Evolutionary conservation across 2,888 invertebrate species (phyloP), one percentile per base, ranked within the genome.

Genomic region (Phortica okadai): DNA sequence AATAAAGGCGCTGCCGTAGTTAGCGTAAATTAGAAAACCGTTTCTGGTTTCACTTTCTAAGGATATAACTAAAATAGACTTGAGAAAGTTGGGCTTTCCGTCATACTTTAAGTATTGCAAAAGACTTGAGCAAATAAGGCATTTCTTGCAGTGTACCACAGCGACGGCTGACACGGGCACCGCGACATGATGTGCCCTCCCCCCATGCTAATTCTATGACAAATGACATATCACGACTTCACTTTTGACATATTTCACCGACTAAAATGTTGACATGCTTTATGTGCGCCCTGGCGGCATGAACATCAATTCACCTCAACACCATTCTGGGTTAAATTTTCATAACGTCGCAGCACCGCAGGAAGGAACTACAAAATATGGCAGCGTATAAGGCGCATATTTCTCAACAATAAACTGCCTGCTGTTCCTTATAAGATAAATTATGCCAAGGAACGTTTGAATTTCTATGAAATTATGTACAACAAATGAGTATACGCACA

Each of bases 161-260:
- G 7, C 62, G 14, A 64, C 1, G 33, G 4, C 33, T 33, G 33
- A 33, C 33, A 33, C 33, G 4, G 4, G 33, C 33, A 33, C 3
- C 7, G 66, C 59, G 16, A 5, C 16, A n/a, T 3, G 42, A 67
- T 44, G 62, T 33, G 50, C 41, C 11, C 44, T 58, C 41, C 11
- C 44, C 62, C 64, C 50, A 70, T 69, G 77, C 81, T 83, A 80
- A 84, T 85, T 81, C 84, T 77, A 82, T 85, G 80, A 81, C 81
- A 82, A 82, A 84, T 79, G 84, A 79, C 76, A 77, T 45, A 62
- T 45, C 56, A 75, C 25, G 59, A 45, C 73, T 74, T 41, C 33
- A 66, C 64, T 54, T 74, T 74, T 74, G 74, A 74, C 67, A 74
- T 73, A 62, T 72, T 72, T 72, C 41, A 72, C 6, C 21, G 45